Evolutionary conservation across 2,797 vertebrate species (phyloP).

Genomic region (Xyrichtys novacula): DNA sequence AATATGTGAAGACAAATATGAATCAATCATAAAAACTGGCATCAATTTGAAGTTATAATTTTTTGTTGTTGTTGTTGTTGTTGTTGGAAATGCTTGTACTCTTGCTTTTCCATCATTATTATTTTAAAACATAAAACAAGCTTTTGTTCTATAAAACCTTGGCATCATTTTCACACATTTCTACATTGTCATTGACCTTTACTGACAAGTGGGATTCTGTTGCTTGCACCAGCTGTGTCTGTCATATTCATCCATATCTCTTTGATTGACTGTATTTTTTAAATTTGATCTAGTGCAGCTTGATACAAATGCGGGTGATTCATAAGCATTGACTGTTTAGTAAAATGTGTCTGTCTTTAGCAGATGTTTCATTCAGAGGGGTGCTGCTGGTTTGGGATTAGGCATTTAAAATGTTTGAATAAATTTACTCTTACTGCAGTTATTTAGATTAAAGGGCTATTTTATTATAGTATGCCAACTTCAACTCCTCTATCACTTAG

Average conservation of each 20-base stretch:
- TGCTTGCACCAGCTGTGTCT: conserved; percentile 27
- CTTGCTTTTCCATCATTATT: conserved; percentile 2
- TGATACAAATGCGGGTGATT: conserved; percentile 16
- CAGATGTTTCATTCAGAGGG: conserved; percentile 38
- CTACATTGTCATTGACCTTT: conserved; percentile 38
- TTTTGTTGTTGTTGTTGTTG: no score
- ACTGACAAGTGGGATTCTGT: conserved; percentile 10
- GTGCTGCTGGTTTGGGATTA: conserved; percentile 2
- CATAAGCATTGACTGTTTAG: conserved; percentile 6
- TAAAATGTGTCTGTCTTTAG: conserved; percentile 32
- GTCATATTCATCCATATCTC: conserved; percentile 29
- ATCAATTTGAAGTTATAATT: background rate
- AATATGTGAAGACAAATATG: background rate
- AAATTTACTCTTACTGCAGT: background rate
- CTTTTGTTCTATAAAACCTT: conserved; percentile 15
- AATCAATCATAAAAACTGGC: background rate
- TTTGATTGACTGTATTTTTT: conserved; percentile 34
- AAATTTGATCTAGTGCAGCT: conserved; percentile 13
- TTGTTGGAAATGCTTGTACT: background rate
- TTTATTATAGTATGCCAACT: background rate
- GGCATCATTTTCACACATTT: conserved; percentile 39
- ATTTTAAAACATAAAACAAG: background rate
- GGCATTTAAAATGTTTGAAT: background rate
- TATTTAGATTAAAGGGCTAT: background rate
- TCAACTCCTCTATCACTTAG: background rate